phyloP scores from a whole-genome alignment of 2,888 invertebrate genomes.

The Chydorus sphaericus region DNA sequence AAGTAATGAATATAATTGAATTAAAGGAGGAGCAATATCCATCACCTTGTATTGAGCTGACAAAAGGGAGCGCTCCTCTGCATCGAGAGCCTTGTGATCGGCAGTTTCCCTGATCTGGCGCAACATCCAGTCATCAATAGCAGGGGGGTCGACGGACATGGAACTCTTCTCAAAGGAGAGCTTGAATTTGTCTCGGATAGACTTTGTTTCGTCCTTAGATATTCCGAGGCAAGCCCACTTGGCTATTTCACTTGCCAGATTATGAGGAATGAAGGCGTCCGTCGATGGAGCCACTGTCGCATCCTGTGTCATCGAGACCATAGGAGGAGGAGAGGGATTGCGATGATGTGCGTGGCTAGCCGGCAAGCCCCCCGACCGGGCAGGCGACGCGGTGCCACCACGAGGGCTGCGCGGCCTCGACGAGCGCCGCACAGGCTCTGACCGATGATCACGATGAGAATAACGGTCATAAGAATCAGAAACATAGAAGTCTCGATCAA shows the following conservation, averaged over 20 bases:
- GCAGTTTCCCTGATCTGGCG: neutral
- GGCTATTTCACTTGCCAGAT: neutral
- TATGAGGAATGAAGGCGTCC: no score
- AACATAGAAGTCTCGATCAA: neutral
- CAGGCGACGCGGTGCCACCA: no score
- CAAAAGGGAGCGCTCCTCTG: neutral
- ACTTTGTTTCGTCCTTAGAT: neutral
- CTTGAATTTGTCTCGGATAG: neutral
- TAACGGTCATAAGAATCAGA: no score
- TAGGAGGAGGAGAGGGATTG: no score
- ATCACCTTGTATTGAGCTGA: neutral
- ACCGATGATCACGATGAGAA: no score
- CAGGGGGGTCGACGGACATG: neutral
- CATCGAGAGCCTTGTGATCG: neutral
- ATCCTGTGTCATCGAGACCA: no score
- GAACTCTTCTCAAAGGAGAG: neutral
- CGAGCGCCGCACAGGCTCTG: no score
- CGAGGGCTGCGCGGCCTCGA: no score
- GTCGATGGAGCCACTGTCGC: no score
- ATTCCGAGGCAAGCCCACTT: neutral
- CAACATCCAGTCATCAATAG: neutral
- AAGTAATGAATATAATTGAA: neutral
- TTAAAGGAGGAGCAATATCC: neutral
- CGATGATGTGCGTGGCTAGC: no score
- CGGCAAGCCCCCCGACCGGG: no score